Evolutionary conservation across 2,113 vertebrate species (phyloP).

Genomic region (Dermatemys mawii): DNA sequence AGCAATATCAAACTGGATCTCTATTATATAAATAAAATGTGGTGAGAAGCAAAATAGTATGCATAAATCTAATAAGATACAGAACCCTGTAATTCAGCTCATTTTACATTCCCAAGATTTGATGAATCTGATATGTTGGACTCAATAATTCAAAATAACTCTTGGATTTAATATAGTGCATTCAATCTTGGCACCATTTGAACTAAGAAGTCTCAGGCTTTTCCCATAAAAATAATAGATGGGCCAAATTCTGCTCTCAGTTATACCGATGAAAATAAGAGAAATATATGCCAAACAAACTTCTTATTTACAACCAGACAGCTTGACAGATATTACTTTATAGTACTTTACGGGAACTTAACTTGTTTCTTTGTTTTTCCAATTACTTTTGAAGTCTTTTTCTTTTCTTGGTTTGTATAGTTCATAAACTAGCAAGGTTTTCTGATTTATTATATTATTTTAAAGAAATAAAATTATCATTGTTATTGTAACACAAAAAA

Average conservation of each 20-base stretch:
- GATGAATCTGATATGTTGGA: slow-evolving; percentile 5
- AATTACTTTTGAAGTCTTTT: neutral
- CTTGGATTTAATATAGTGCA: neutral
- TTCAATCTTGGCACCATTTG: neutral
- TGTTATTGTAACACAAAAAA: neutral
- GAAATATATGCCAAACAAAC: neutral
- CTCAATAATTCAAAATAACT: slow-evolving; percentile 24
- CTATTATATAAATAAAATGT: slow-evolving; percentile 21
- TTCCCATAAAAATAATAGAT: neutral
- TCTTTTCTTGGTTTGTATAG: neutral
- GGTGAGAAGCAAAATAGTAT: neutral
- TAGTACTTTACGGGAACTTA: neutral
- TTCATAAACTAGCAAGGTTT: neutral
- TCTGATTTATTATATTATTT: neutral
- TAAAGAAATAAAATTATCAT: neutral
- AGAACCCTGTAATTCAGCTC: slow-evolving; percentile 9
- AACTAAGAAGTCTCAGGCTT: neutral
- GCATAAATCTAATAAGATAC: slow-evolving; percentile 1
- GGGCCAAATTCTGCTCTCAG: neutral
- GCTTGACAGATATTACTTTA: neutral
- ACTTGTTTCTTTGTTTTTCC: neutral
- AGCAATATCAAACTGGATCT: neutral
- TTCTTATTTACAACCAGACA: neutral
- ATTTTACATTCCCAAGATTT: slow-evolving; percentile 11
- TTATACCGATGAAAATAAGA: neutral